phyloP scores from a whole-genome alignment of 30 jellyfish, hydroid and myxozoan species.

The Aurelia aurita region DNA sequence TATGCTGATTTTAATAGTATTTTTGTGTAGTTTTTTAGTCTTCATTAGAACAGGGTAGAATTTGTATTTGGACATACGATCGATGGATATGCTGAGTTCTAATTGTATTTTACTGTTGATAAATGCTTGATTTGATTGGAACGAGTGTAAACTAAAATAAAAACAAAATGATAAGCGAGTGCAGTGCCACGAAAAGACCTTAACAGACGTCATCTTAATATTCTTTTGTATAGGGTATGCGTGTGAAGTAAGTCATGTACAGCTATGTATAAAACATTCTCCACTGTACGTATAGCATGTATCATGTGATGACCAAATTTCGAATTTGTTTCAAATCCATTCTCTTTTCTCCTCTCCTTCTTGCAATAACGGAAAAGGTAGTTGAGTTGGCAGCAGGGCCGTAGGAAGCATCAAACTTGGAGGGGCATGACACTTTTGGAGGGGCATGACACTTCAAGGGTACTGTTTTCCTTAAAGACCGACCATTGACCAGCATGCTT shows the following conservation, averaged over 20 bases:
- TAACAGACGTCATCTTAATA: not conserved
- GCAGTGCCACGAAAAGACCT: slow-evolving; percentile 16
- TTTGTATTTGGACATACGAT: slow-evolving; percentile 36
- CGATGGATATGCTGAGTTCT: slow-evolving; percentile 25
- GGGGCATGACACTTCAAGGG: too few species aligned
- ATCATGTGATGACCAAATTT: slow-evolving; percentile 40
- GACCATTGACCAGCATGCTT: too few species aligned
- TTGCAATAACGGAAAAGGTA: too few species aligned
- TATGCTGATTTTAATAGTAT: not conserved
- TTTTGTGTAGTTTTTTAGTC: slow-evolving; percentile 32
- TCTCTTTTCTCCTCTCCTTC: not conserved
- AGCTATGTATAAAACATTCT: slow-evolving; percentile 55
- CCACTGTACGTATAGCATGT: slow-evolving; percentile 65
- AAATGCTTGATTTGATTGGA: slow-evolving; percentile 13
- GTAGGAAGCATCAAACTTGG: too few species aligned
- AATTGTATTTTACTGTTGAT: slow-evolving; percentile 63
- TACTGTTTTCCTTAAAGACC: too few species aligned
- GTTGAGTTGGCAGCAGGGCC: too few species aligned
- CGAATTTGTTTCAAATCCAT: slow-evolving; percentile 13
- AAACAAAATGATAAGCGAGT: slow-evolving; percentile 12
- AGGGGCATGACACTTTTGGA: too few species aligned
- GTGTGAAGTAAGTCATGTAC: slow-evolving; percentile 43
- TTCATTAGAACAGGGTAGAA: slow-evolving; percentile 49
- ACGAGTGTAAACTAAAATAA: not conserved
- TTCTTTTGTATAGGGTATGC: slow-evolving; percentile 35